A percentile compares a stretch with the other conserved stretches of the same genome.
Conservation (phyloP, 2,113 vertebrate genomes). For the Tor tambroides region DNA sequence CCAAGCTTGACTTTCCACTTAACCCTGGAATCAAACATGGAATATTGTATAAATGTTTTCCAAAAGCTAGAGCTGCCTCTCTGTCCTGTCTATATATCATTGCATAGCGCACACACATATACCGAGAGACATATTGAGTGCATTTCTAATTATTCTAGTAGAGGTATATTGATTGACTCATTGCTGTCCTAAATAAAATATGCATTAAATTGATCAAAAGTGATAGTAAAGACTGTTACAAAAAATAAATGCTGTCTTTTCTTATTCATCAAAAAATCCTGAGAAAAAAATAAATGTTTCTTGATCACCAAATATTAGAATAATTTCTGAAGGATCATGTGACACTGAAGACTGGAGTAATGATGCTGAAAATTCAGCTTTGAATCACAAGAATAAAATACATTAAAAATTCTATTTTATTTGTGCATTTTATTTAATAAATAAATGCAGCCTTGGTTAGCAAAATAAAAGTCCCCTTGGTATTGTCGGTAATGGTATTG, state of each 20-base stretch:
- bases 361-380: background rate
- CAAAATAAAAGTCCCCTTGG: too few species aligned
- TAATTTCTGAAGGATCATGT: background rate
- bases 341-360: background rate
- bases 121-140: background rate
- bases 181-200: background rate
- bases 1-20: constrained; percentile 27
- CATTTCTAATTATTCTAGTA: background rate
- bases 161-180: background rate
- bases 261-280: too few species aligned
- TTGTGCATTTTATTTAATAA: background rate
- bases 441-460: background rate
- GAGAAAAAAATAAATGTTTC: background rate
- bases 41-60: background rate
- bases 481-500: too few species aligned
- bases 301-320: background rate
- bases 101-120: background rate
- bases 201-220: background rate
- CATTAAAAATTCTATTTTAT: background rate
- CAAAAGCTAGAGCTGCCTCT: background rate
- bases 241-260: too few species aligned
- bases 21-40: background rate
- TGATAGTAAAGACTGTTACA: background rate
- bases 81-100: background rate
- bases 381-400: background rate